Evolutionary conservation across 2,888 invertebrate genomes (phyloP), one percentile per base, ranked within the genome.

Genomic region (Pyralis farinalis): DNA sequence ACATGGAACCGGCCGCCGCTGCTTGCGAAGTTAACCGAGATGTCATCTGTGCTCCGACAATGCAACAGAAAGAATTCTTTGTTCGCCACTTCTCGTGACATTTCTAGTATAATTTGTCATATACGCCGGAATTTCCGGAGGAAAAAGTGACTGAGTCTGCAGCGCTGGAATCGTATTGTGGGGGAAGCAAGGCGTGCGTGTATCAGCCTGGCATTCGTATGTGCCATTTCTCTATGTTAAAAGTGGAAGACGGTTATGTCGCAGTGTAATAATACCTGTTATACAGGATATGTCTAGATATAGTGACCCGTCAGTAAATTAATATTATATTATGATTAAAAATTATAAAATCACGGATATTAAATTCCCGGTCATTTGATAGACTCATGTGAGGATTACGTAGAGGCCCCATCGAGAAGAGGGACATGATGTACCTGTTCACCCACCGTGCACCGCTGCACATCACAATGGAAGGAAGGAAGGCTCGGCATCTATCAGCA

Each of bases 21-120:
- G 53, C 47, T 44, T 42, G 57, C 50, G 47, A 49, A 65, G 58
- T 68, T 63, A 58, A 37, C 49, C 47, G 51, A 49, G 54, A 42
- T 41, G 57, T 55, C 55, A 54, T 54, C 44, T 44, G 42, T 45
- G 25, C n/a, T 41, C 34, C 22, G 22, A 37, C 29, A 34, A 39
- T 53, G 48, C 48, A 53, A 33, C 47, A 33, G 32, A 44, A 49
- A 51, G 29, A 49, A 46, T 53, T 53, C 46, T 51, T 37, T 43
- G 28, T 44, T 43, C 35, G 46, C 43, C 42, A 43, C 40, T 46
- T 46, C 46, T 50, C 50, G 47, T 50, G 51, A 52, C 47, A 50
- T 43, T 46, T 51, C 27, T 33, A 33, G 11, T 39, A 39, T 33
- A 33, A 39, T 39, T 39, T 39, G 38, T 39, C 33, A 39, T 25